Evolutionary conservation across 1,140 invertebrate species (phyloP), one percentile per base, ranked within the genome.

Genomic region (Scaptomyza montana): DNA sequence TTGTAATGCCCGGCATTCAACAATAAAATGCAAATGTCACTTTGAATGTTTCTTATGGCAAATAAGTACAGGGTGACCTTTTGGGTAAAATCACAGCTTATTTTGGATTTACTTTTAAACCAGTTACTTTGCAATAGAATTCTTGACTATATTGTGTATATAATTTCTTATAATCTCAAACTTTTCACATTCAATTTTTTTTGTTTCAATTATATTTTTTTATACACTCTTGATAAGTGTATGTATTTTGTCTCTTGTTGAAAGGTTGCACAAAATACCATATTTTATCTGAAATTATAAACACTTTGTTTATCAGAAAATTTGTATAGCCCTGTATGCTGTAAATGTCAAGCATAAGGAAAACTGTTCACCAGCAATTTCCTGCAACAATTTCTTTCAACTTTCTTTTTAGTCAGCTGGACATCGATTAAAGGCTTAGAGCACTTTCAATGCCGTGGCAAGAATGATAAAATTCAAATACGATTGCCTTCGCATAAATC

Each of bases 1-100:
- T 77, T 78, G 77, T 78, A 78, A 78, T 78, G 77, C 77, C 74
- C 70, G 56, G 74, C 74, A 70, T 74, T 64, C 69, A 68, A 79
- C 77, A 79, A 79, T 79, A 79, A 79, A 79, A 79, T 79, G 77
- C 77, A 79, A 79, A 79, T 79, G 77, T 77, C 74, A 67, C 70
- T 74, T 79, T 75, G 72, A 75, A 75, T 78, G 72, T 75, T 71
- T 75, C 75, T 65, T 71, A 60, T 56, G 28, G 74, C 46, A 66
- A 73, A 73, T 57, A 43, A 16, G 33, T 47, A 78, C 69, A 77
- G 74, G 77, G 74, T 68, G 33, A 33, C 4, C 12, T 12, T n/a
- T 7, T 59, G 2, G 19, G 21, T n/a, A 19, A 8, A 46, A 6
- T 30, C 55, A 7, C 30, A 33, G 5, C 6, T 13, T 1, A 3